Evolutionary conservation across 2,888 invertebrate species (phyloP).

Genomic region (Sipha maydis): DNA sequence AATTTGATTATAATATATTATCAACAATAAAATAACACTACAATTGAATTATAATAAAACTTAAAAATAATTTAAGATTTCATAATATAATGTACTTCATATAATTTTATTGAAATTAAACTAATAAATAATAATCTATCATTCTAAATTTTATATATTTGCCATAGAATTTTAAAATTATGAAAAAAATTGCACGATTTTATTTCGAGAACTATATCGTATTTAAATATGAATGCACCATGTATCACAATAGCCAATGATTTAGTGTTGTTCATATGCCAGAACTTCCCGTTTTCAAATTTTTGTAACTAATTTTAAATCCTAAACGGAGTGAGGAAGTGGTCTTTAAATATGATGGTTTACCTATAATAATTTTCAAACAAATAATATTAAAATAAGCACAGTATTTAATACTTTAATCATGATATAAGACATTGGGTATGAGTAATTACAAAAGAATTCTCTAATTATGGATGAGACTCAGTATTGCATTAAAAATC

Average conservation of each 20-base stretch:
- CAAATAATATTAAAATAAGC: background rate
- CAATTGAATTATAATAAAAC: no score
- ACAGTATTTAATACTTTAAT: no score
- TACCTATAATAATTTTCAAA: background rate
- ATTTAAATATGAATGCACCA: background rate
- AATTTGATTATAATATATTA: no score
- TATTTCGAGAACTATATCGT: background rate
- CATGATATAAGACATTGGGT: no score
- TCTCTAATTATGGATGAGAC: no score
- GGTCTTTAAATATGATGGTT: background rate
- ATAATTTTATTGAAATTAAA: no score
- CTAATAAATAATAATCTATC: no score
- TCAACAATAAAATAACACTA: no score
- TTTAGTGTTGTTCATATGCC: slow-evolving; percentile 45
- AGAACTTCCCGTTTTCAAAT: slow-evolving; percentile 54
- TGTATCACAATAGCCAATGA: slow-evolving; percentile 21
- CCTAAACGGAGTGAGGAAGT: background rate
- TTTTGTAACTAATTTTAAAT: slow-evolving; percentile 34
- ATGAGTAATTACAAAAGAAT: no score
- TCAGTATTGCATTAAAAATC: no score
- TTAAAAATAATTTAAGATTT: no score
- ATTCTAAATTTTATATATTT: background rate
- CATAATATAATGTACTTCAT: no score
- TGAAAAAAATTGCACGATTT: background rate
- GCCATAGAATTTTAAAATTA: background rate